Conservation (phyloP, 2,113 vertebrate genomes). For the Odontesthes bonariensis region DNA sequence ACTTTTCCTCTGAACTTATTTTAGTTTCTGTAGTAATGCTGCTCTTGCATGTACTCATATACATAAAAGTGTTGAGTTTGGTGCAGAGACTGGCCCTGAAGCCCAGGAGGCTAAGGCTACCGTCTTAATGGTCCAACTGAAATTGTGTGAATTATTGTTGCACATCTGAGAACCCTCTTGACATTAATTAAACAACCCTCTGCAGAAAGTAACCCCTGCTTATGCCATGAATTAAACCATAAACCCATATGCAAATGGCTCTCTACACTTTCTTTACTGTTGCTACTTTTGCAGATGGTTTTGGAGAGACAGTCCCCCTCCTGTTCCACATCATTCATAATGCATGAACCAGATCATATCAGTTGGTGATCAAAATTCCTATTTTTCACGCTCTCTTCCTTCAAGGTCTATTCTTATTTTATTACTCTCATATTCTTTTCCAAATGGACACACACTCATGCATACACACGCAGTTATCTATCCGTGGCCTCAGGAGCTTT, state of each 20-base stretch:
- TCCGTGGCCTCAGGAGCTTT: neutral
- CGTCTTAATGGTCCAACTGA: slow-evolving; percentile 47
- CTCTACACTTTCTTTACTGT: slow-evolving; percentile 45
- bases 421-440: slow-evolving; percentile 25
- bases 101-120: slow-evolving; percentile 11
- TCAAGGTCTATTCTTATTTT: slow-evolving; percentile 43
- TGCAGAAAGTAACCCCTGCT: slow-evolving; percentile 63
- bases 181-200: slow-evolving; percentile 72
- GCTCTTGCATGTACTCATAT: slow-evolving; percentile 24
- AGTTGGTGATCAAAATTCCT: slow-evolving; percentile 48
- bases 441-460: slow-evolving; percentile 13
- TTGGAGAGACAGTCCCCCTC: slow-evolving; percentile 13
- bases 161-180: slow-evolving; percentile 65
- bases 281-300: slow-evolving; percentile 45
- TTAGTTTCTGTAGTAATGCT: slow-evolving; percentile 47
- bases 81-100: neutral
- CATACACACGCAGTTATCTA: neutral
- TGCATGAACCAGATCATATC: slow-evolving; percentile 55
- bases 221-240: slow-evolving; percentile 66
- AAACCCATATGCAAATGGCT: slow-evolving; percentile 54
- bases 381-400: slow-evolving; percentile 34
- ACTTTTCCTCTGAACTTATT: slow-evolving; percentile 20
- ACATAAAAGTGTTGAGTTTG: slow-evolving; percentile 41
- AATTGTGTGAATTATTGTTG: slow-evolving; percentile 61
- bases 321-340: slow-evolving; percentile 58